Evolutionary conservation across 2,888 invertebrate genomes (phyloP).

Genomic region (Teleiodes luculella): DNA sequence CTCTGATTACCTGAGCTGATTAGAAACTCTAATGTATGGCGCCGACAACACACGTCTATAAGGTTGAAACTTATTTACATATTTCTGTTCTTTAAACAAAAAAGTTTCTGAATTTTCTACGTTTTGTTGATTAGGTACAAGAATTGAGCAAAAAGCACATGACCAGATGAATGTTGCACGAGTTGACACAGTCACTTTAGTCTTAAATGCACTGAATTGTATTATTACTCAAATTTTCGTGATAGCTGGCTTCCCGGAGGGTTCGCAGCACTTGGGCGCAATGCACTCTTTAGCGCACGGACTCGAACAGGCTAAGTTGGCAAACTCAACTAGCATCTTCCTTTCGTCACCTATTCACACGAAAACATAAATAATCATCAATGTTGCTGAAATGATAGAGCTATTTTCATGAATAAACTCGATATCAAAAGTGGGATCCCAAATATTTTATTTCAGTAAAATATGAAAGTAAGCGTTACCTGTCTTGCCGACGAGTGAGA

Average conservation of each 20-base stretch:
- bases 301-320: conserved; percentile 55
- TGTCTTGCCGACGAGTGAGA: conserved; percentile 48
- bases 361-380: no score
- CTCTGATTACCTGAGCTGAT: conserved; percentile 35
- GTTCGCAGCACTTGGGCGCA: conserved; percentile 61
- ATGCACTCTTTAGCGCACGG: conserved; percentile 72
- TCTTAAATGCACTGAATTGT: no score
- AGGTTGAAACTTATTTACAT: not conserved
- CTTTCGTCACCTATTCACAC: conserved; percentile 65
- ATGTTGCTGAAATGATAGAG: not conserved
- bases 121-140: no score
- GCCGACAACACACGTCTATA: conserved; percentile 10
- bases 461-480: conserved; percentile 38
- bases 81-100: conserved; percentile 16
- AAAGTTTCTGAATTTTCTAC: no score
- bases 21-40: conserved; percentile 44
- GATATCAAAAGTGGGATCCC: not conserved
- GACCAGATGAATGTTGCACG: no score
- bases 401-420: no score
- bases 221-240: conserved; percentile 47
- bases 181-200: no score
- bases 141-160: no score
- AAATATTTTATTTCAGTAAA: not conserved
- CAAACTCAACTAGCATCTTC: conserved; percentile 58
- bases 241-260: conserved; percentile 47